A percentile compares a stretch with the other conserved stretches of the same genome.
Conservation (phyloP, 1,140 invertebrate genomes). For the Linepithema humile region DNA sequence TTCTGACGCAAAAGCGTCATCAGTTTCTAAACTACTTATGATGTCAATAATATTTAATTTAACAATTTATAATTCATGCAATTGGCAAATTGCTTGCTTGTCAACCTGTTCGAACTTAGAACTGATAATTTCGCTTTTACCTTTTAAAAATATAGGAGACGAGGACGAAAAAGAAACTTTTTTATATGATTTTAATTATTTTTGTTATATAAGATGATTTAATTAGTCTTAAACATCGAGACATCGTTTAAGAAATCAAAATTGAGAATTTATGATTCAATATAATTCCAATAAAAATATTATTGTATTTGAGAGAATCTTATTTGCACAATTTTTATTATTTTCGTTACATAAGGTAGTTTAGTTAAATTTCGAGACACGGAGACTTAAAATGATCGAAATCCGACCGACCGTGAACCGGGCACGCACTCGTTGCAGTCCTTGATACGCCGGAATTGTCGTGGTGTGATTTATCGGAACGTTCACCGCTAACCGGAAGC, state of each 20-base stretch:
- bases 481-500: slow-evolving; percentile 49
- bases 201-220: not conserved
- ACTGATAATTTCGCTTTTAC: no score
- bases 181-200: no score
- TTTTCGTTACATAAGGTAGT: not conserved
- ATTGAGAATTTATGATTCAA: not conserved
- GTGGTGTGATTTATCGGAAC: slow-evolving; percentile 54
- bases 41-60: slow-evolving; percentile 2
- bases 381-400: slow-evolving; percentile 7
- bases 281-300: not conserved
- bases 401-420: slow-evolving; percentile 50
- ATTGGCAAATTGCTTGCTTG: no score
- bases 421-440: not conserved
- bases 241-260: not conserved
- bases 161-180: no score
- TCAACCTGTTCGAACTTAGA: no score
- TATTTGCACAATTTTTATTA: not conserved
- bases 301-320: not conserved
- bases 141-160: no score
- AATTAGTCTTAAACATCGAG: not conserved
- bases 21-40: not conserved
- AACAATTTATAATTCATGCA: no score
- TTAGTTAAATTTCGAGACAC: not conserved
- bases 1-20: not conserved
- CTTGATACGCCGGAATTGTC: slow-evolving; percentile 64